Conservation (phyloP, 2,888 invertebrate genomes). For the Thyatira batis region DNA sequence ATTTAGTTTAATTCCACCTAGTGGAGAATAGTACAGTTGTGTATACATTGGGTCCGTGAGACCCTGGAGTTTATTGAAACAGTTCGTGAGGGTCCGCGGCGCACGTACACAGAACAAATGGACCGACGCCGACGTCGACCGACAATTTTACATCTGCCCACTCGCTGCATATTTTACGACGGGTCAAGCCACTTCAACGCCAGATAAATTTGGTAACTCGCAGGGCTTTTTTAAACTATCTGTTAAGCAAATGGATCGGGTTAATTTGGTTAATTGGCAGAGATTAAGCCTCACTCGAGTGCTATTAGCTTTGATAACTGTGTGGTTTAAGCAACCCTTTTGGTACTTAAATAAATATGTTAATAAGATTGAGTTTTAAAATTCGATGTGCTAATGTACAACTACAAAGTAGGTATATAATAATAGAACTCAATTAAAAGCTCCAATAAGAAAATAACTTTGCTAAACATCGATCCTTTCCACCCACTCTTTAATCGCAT, state of each 20-base stretch:
- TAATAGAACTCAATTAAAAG: too few species aligned
- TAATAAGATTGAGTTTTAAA: too few species aligned
- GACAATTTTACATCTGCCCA: slow-evolving; percentile 35
- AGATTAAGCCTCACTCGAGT: not conserved
- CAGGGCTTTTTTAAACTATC: slow-evolving; percentile 23
- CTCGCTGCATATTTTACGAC: slow-evolving; percentile 48
- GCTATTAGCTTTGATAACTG: too few species aligned
- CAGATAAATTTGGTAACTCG: slow-evolving; percentile 36
- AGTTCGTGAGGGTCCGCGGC: slow-evolving; percentile 9
- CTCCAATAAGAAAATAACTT: not conserved
- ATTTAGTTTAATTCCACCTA: not conserved
- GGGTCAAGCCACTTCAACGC: slow-evolving; percentile 46
- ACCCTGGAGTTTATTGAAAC: slow-evolving; percentile 22
- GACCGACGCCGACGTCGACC: slow-evolving; percentile 11
- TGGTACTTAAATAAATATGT: too few species aligned
- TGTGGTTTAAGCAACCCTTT: too few species aligned
- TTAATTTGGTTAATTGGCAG: not conserved
- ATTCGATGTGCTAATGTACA: too few species aligned
- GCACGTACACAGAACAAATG: slow-evolving; percentile 35
- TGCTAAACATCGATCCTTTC: not conserved
- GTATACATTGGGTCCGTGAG: slow-evolving; percentile 12
- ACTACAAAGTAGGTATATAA: too few species aligned
- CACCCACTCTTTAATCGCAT: not conserved
- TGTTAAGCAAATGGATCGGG: slow-evolving; percentile 20
- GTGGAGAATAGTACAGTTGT: slow-evolving; percentile 13